Percentiles rank a stretch among this genome's conserved stretches.
phyloP scores from a whole-genome alignment of 2,888 invertebrate genomes.

The Asteroscopus sphinx region DNA sequence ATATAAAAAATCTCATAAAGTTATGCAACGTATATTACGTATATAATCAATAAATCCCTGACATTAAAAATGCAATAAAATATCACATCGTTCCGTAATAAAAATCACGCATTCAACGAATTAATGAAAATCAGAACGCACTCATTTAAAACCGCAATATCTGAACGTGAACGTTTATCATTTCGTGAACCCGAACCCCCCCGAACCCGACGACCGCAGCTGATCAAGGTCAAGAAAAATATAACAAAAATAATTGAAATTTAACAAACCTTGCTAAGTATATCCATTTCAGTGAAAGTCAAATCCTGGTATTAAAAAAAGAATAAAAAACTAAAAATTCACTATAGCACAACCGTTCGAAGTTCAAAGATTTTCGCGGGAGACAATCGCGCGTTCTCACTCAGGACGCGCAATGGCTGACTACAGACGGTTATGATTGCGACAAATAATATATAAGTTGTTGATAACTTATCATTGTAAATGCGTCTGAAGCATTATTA shows the following conservation, averaged over 20 bases:
- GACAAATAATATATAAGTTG: constrained; percentile 54
- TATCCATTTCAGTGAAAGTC: constrained; percentile 56
- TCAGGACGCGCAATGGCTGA: constrained; percentile 48
- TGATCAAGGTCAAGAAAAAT: constrained; percentile 34
- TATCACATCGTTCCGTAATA: background rate
- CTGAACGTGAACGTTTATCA: too few species aligned
- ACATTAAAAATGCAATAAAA: background rate
- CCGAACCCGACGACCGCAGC: constrained; percentile 37
- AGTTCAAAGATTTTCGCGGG: constrained; percentile 58
- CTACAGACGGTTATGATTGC: constrained; percentile 47
- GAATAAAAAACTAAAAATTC: constrained; percentile 26
- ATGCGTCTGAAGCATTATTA: constrained; percentile 52
- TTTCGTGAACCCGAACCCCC: constrained; percentile 14
- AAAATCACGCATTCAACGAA: constrained; percentile 16
- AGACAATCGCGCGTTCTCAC: constrained; percentile 54
- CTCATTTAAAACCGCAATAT: constrained; percentile 24
- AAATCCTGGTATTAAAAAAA: constrained; percentile 23
- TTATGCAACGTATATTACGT: background rate
- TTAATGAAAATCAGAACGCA: constrained; percentile 19
- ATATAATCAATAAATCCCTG: background rate
- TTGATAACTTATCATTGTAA: constrained; percentile 59
- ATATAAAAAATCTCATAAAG: background rate
- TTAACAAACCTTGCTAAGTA: constrained; percentile 61
- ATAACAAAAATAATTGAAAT: constrained; percentile 5
- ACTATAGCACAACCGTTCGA: constrained; percentile 48